A percentile compares a stretch with the other conserved stretches of the same genome.
phyloP scores from a whole-genome alignment of 2,797 vertebrate species.

The Esox lucius region DNA sequence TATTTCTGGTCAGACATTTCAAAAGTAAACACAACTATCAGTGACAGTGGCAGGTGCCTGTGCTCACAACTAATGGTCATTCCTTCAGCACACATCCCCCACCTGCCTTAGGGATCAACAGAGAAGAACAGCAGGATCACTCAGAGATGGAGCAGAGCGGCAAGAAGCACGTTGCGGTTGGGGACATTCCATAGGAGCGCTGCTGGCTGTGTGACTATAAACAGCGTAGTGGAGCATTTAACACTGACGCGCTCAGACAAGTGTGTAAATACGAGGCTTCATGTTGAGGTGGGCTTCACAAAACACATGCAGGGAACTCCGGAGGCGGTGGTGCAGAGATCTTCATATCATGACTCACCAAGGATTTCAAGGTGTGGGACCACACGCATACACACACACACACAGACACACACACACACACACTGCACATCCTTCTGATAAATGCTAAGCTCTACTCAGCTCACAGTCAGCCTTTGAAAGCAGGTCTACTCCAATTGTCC shows the following conservation, averaged over 20 bases:
- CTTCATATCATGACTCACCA: conserved; percentile 66
- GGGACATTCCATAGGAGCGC: conserved; percentile 8
- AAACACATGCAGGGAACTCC: conserved; percentile 45
- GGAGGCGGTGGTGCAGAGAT: conserved; percentile 52
- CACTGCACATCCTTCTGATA: conserved; percentile 14
- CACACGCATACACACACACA: too few relatives aligned
- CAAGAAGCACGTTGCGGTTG: background rate
- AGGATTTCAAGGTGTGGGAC: conserved; percentile 43
- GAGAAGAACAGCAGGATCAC: background rate
- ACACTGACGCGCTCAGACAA: conserved; percentile 46
- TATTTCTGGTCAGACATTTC: background rate
- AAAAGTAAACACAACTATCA: background rate
- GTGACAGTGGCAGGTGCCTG: background rate
- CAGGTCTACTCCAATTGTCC: background rate
- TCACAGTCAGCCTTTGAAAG: conserved; percentile 26
- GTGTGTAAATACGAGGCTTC: conserved; percentile 45
- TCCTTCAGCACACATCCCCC: background rate
- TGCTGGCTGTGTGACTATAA: conserved; percentile 19
- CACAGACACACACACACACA: conserved; percentile 17
- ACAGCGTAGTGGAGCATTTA: conserved; percentile 35
- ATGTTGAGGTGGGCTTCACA: conserved; percentile 32
- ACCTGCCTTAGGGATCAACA: background rate
- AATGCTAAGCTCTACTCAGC: conserved; percentile 32
- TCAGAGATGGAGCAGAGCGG: background rate
- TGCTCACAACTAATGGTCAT: background rate